Evolutionary conservation across 2,113 vertebrate species (phyloP).

Genomic region (Notarius lentiginosus): DNA sequence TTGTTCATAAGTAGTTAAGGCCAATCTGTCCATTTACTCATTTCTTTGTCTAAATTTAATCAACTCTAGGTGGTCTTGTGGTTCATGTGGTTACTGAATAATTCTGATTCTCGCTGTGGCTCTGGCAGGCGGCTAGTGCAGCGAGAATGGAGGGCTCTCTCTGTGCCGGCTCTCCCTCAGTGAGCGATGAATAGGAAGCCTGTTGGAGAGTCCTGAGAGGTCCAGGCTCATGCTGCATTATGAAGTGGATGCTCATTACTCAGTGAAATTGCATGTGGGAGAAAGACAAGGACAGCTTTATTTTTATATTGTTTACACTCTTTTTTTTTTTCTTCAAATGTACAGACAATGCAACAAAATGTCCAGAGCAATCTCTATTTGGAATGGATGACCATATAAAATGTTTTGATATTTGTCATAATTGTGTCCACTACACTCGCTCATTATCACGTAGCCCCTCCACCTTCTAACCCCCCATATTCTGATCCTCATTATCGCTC

Average conservation of each 20-base stretch:
- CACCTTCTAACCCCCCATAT: background rate
- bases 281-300: constrained; percentile 72
- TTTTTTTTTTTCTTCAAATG: constrained; percentile 60
- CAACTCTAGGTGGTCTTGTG: constrained; percentile 56
- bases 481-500: constrained; percentile 58
- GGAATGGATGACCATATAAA: constrained; percentile 40
- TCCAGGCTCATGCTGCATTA: constrained; percentile 75
- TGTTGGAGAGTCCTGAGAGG: constrained; percentile 74
- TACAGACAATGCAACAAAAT: constrained; percentile 47
- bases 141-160: constrained; percentile 64
- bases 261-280: constrained; percentile 77
- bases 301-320: constrained; percentile 73
- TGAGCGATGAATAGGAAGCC: constrained; percentile 64
- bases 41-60: constrained; percentile 46
- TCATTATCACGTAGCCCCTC: constrained; percentile 31
- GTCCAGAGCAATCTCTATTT: constrained; percentile 40
- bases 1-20: constrained; percentile 65
- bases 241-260: constrained; percentile 83
- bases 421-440: constrained; percentile 51
- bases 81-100: constrained; percentile 56
- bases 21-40: constrained; percentile 22
- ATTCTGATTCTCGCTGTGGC: constrained; percentile 63
- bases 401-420: constrained; percentile 64
- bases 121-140: constrained; percentile 64
- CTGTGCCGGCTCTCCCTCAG: constrained; percentile 59